These are phyloP conservation scores for Lophura nycthemera DNA, from an alignment of 2,113 vertebrate genomes.

Conservation along the genomic window DNA sequence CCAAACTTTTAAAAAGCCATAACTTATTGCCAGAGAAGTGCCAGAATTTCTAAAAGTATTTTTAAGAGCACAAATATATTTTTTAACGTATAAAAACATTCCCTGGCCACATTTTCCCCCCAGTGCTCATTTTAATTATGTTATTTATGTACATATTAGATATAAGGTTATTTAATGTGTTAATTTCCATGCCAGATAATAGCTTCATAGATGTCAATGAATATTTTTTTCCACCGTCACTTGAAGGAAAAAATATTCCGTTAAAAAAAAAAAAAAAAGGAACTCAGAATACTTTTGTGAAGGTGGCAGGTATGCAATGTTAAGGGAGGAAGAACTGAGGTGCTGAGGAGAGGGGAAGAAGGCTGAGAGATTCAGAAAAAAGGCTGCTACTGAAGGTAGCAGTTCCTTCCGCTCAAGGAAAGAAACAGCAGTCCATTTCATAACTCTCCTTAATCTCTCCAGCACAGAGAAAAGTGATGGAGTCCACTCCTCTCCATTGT, in stretches of 20 bases:
- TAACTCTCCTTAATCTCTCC: neutral
- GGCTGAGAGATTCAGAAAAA: neutral
- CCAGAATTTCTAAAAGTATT: neutral
- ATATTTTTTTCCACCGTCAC: neutral
- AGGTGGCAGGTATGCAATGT: neutral
- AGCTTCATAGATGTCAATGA: neutral
- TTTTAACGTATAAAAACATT: neutral
- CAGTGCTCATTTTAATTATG: neutral
- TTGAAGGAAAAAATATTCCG: neutral
- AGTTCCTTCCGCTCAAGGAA: no score
- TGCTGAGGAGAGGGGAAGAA: neutral
- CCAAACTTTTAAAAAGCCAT: neutral
- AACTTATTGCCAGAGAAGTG: neutral
- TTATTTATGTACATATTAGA: neutral
- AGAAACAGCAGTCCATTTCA: neutral
- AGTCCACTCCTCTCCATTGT: neutral
- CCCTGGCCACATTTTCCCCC: neutral
- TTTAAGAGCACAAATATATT: neutral
- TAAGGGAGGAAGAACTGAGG: rapidly evolving
- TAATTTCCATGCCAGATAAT: neutral
- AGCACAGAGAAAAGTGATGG: neutral
- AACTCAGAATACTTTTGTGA: neutral
- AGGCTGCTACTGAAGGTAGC: neutral
- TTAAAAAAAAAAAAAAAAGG: neutral
- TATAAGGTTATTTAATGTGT: neutral